Percentiles rank a stretch among this genome's conserved stretches.
Evolutionary conservation across 2,113 vertebrate genomes (phyloP).

Genomic region (Petroica traversi): DNA sequence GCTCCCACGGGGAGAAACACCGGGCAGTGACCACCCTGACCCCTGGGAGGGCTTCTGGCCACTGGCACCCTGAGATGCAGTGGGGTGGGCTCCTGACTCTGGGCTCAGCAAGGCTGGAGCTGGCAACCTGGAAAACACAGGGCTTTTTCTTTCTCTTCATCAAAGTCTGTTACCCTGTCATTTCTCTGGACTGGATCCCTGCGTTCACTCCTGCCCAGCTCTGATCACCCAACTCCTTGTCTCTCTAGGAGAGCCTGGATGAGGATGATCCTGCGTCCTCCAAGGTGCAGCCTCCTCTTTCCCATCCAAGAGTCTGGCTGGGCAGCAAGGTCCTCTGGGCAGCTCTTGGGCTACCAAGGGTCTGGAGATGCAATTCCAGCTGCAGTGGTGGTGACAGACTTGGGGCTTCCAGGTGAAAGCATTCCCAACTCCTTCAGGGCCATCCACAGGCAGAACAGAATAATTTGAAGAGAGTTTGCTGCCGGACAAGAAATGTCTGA

Average conservation of each 20-base stretch:
- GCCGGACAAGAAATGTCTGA: background rate
- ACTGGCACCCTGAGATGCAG: no score
- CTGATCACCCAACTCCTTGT: rapidly evolving
- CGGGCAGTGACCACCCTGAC: background rate
- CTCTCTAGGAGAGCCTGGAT: background rate
- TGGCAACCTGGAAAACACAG: background rate
- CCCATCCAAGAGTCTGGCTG: background rate
- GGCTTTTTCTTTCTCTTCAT: background rate
- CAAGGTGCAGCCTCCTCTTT: background rate
- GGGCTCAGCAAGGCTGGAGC: background rate
- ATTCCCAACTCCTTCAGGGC: background rate
- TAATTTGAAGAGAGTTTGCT: background rate
- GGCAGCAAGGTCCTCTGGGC: background rate
- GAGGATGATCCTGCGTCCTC: background rate
- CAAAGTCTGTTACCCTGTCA: background rate
- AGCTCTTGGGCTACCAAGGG: background rate
- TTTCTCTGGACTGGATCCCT: background rate
- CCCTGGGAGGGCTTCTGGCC: background rate
- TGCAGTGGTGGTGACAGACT: background rate
- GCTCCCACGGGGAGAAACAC: background rate
- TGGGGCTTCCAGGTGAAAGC: background rate
- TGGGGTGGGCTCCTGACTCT: background rate
- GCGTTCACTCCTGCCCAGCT: no score
- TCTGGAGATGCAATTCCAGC: background rate
- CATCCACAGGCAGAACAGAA: background rate